phyloP scores from a whole-genome alignment of 2,888 invertebrate species.

The Polydrusus tereticollis region DNA sequence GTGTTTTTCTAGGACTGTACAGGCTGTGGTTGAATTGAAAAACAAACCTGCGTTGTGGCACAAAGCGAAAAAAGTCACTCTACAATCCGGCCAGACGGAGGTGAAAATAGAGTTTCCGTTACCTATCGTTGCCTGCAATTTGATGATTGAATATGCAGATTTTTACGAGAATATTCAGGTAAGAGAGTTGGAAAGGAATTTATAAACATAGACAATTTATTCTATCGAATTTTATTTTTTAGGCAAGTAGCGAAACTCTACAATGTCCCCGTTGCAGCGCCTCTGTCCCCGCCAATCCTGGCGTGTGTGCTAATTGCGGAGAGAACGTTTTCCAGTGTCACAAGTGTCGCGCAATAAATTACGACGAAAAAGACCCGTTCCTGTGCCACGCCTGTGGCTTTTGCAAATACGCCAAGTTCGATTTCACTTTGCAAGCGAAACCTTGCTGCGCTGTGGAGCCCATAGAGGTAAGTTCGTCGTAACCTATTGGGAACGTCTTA shows the following conservation, averaged over 20 bases:
- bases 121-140: constrained; percentile 96
- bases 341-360: constrained; percentile 98
- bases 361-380: constrained; percentile 99
- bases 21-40: constrained; percentile 97
- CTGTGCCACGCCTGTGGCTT: constrained; percentile 98
- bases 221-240: constrained; percentile 8
- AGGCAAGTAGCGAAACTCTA: constrained; percentile 64
- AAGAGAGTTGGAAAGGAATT: constrained; percentile 70
- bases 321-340: constrained; percentile 99
- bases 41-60: constrained; percentile 97
- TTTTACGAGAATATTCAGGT: constrained; percentile 97
- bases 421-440: constrained; percentile 91
- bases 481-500: no score
- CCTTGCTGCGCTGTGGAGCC: constrained; percentile 97
- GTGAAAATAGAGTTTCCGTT: constrained; percentile 97
- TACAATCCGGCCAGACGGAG: constrained; percentile 94
- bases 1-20: constrained; percentile 74
- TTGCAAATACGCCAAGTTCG: constrained; percentile 99
- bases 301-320: constrained; percentile 96
- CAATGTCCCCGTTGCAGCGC: constrained; percentile 97
- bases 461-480: constrained; percentile 74
- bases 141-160: constrained; percentile 98
- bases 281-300: constrained; percentile 96
- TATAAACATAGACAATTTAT: neutral
- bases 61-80: constrained; percentile 91